Percentiles rank a stretch among this genome's conserved stretches.
Conservation (phyloP, 2,113 vertebrate species). For the Gobius niger region DNA sequence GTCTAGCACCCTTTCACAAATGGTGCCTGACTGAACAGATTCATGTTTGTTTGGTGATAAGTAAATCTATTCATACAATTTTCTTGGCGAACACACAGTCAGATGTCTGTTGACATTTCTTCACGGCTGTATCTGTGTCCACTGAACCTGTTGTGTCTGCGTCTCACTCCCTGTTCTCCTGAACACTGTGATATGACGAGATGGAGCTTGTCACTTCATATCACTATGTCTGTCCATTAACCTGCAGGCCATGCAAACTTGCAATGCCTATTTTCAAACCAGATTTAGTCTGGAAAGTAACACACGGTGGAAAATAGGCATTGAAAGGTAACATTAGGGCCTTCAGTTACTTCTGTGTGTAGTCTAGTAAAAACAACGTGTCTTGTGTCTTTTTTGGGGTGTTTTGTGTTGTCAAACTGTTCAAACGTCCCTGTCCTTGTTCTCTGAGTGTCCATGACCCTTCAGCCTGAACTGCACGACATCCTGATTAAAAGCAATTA, state of each 20-base stretch:
- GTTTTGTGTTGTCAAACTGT: conserved; percentile 71
- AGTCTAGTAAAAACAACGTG: conserved; percentile 2
- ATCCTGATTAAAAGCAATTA: conserved; percentile 14
- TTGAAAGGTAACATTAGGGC: background rate
- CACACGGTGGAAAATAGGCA: background rate
- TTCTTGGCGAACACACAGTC: conserved; percentile 25
- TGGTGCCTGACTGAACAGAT: background rate
- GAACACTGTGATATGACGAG: conserved; percentile 57
- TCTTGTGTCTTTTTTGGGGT: conserved; percentile 63
- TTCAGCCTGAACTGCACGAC: conserved; percentile 32
- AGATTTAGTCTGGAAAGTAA: background rate
- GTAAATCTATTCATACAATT: conserved; percentile 15
- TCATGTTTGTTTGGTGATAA: background rate
- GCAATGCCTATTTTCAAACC: background rate
- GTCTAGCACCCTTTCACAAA: background rate
- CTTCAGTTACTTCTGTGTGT: background rate
- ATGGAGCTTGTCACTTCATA: conserved; percentile 53
- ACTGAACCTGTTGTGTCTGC: conserved; percentile 53
- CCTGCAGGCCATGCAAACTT: conserved; percentile 23
- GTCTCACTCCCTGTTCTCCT: conserved; percentile 29
- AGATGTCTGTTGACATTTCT: conserved; percentile 36
- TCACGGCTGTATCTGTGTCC: conserved; percentile 46
- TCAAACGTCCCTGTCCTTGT: conserved; percentile 70
- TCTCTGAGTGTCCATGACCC: conserved; percentile 67
- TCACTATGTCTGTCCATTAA: conserved; percentile 58